Conservation (phyloP, 1,140 invertebrate genomes). For the Drosophila ficusphila region DNA sequence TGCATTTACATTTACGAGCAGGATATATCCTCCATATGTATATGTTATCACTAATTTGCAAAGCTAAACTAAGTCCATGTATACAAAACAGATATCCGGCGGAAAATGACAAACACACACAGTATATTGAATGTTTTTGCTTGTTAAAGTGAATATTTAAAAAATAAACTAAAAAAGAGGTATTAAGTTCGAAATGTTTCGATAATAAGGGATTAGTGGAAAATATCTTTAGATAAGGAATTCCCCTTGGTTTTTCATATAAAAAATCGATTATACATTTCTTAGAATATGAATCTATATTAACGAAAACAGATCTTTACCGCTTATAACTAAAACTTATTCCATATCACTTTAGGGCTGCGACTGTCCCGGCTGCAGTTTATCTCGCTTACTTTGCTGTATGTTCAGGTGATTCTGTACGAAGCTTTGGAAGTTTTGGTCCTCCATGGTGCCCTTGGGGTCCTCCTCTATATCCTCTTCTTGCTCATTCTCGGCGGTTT, state of each 20-base stretch:
- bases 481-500: conserved; percentile 17
- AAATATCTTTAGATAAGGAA: too few species aligned
- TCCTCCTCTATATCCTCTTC: conserved; percentile 47
- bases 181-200: too few species aligned
- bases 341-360: conserved; percentile 14
- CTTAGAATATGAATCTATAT: too few species aligned
- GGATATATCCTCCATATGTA: conserved; percentile 52
- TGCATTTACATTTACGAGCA: conserved; percentile 60
- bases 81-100: conserved; percentile 33
- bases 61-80: conserved; percentile 73
- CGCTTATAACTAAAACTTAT: not conserved
- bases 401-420: conserved; percentile 49
- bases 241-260: too few species aligned
- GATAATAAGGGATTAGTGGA: too few species aligned
- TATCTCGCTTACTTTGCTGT: conserved; percentile 56
- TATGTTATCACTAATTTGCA: conserved; percentile 75
- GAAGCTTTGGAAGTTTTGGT: conserved; percentile 66
- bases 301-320: too few species aligned
- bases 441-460: conserved; percentile 43
- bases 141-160: conserved; percentile 82
- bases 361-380: conserved; percentile 16
- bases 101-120: conserved; percentile 45
- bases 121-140: conserved; percentile 84
- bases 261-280: too few species aligned
- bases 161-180: conserved; percentile 44